Evolutionary conservation across 2,888 invertebrate species (phyloP).

Genomic region (Adela reaumurella): DNA sequence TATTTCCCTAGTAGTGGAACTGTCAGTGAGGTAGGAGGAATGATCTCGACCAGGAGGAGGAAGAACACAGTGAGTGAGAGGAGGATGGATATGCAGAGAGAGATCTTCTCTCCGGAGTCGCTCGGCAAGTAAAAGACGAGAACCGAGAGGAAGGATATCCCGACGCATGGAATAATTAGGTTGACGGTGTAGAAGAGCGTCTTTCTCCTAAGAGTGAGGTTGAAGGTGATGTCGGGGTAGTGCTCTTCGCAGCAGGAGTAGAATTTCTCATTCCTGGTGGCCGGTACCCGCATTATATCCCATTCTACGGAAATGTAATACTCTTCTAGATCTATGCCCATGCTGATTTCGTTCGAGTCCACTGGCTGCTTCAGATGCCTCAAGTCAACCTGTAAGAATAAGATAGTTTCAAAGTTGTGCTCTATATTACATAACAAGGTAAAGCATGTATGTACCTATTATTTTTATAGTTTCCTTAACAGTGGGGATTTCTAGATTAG

Average conservation of each 20-base stretch:
- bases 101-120: slow-evolving; percentile 97
- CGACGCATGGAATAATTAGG: slow-evolving; percentile 94
- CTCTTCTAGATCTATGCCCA: slow-evolving; percentile 89
- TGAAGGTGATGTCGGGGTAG: slow-evolving; percentile 96
- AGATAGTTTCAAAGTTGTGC: neutral
- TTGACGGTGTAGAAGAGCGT: slow-evolving; percentile 98
- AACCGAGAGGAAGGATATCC: slow-evolving; percentile 94
- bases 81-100: slow-evolving; percentile 90
- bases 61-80: slow-evolving; percentile 93
- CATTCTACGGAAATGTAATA: slow-evolving; percentile 97
- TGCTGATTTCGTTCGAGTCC: slow-evolving; percentile 82
- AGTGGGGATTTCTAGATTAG: too few species aligned
- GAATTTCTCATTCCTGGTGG: slow-evolving; percentile 85
- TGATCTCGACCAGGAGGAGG: slow-evolving; percentile 88
- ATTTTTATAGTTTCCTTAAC: too few species aligned
- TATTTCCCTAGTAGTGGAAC: slow-evolving; percentile 90
- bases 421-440: too few species aligned
- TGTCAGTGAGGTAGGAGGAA: slow-evolving; percentile 90
- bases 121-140: slow-evolving; percentile 97
- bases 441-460: too few species aligned
- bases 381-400: slow-evolving; percentile 73
- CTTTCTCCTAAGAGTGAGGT: slow-evolving; percentile 90
- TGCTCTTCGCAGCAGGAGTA: slow-evolving; percentile 97
- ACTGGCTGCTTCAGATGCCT: slow-evolving; percentile 84
- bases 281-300: slow-evolving; percentile 94